Base-by-base conservation (phyloP, 2,113 vertebrate genomes). In the Embiotoca jacksoni region DNA sequence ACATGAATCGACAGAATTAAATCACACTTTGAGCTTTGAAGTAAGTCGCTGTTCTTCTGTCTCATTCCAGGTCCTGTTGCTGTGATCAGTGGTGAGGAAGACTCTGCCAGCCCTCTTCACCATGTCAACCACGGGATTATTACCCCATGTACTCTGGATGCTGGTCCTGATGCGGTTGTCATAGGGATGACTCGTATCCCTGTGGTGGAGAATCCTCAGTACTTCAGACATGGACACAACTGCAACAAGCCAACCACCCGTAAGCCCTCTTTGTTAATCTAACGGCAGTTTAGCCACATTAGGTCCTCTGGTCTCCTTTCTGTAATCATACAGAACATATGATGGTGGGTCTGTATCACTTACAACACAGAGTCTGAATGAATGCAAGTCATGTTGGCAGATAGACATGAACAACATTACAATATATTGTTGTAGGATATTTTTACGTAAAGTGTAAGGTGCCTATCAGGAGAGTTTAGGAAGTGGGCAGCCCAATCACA, bases 151-250 rank as follows among this genome's bases (percentile, higher is more conserved):
- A 96, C 97, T 0, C 90, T 99, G 89, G 97, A 99, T 0, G 95
- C 96, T 0, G 96, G 96, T 56, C 95, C 97, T 0, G 98, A 99
- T 80, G 97, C 98, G 0, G 98, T 99, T 60, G 96, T 99, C 84
- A 99, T 99, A 0, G 98, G 98, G 79, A 98, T 99, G 98, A 99
- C 97, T 9, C 96, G 97, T 2, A 98, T 99, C 71, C 98, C 98
- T 0, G 97, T 99, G 86, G 96, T 99, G 1, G 97, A 99, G 92
- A 99, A 99, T 69, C 97, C 97, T 0, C 98, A 99, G 88, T 98
- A 99, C 91, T 99, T 99, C 92, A 94, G 97, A 6, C 98, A 99
- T 23, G 96, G 96, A 23, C 97, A 99, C 94, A 98, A 96, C 92
- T 98, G 97, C 91, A 98, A 97, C 94, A 99, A 99, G 87, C 96